Percentiles rank a stretch among this genome's conserved stretches.
Conservation (phyloP, 2,888 invertebrate species). For the Ophion costatus region DNA sequence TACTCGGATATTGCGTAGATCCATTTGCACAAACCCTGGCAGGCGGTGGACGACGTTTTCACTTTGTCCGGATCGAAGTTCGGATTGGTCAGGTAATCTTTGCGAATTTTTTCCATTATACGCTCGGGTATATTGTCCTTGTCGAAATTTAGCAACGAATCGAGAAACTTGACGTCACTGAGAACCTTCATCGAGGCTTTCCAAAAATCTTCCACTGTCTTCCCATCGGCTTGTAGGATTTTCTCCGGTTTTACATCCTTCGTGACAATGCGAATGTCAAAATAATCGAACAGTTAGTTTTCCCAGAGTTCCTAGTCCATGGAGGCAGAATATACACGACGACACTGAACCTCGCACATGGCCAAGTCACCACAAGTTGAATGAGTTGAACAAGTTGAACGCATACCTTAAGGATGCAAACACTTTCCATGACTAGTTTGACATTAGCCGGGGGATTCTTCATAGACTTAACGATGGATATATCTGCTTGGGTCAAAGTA, state of each 20-base stretch:
- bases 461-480: constrained; percentile 97
- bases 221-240: constrained; percentile 92
- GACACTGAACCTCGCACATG: no score
- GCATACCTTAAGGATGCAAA: constrained; percentile 94
- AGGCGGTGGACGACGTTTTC: constrained; percentile 93
- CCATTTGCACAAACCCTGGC: constrained; percentile 97
- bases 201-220: constrained; percentile 96
- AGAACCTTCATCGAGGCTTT: constrained; percentile 94
- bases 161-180: constrained; percentile 96
- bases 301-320: neutral
- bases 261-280: neutral
- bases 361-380: neutral
- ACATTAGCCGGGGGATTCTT: constrained; percentile 97
- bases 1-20: constrained; percentile 97
- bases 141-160: constrained; percentile 93
- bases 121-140: constrained; percentile 95
- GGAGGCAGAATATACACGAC: no score
- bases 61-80: constrained; percentile 97
- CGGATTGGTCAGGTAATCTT: constrained; percentile 92
- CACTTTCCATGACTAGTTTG: constrained; percentile 96
- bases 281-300: neutral
- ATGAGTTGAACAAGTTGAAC: neutral
- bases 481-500: constrained; percentile 94
- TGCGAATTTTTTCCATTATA: constrained; percentile 93
- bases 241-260: constrained; percentile 95